phyloP scores from a whole-genome alignment of 2,113 vertebrate genomes.

The Lepus timidus region DNA sequence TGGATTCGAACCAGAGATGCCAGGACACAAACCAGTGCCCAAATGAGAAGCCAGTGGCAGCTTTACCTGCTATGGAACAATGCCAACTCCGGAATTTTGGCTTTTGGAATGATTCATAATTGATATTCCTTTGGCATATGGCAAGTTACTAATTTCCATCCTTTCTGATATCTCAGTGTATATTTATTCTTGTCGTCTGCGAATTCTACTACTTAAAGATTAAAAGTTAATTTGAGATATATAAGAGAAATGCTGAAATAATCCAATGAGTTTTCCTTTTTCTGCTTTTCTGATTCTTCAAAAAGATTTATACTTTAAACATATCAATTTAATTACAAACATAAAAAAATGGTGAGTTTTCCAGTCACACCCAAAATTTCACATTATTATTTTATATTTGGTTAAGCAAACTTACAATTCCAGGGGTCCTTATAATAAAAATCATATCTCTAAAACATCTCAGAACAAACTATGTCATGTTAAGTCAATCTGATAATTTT shows the following conservation, averaged over 20 bases:
- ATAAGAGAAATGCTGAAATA: constrained; percentile 3
- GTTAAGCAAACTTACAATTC: constrained; percentile 18
- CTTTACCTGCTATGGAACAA: no score
- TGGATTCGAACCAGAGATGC: no score
- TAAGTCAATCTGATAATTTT: background rate
- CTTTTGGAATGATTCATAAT: background rate
- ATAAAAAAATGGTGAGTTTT: background rate
- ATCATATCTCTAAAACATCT: background rate
- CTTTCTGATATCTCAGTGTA: background rate
- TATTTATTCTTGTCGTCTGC: background rate
- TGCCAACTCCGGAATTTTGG: no score
- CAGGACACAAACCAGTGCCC: no score
- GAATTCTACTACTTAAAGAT: background rate
- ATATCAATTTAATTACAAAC: background rate
- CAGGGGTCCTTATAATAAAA: background rate
- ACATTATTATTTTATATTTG: constrained; percentile 53
- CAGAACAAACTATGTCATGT: constrained; percentile 2
- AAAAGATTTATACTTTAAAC: constrained; percentile 1
- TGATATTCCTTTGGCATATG: background rate
- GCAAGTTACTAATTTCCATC: background rate
- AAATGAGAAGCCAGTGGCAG: no score
- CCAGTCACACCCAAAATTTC: background rate
- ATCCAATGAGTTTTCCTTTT: background rate
- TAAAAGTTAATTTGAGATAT: background rate
- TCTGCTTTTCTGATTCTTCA: background rate